These are phyloP conservation scores for Anguilla obscura DNA, from an alignment of 2,797 vertebrate genomes.

Conservation along the genomic window DNA sequence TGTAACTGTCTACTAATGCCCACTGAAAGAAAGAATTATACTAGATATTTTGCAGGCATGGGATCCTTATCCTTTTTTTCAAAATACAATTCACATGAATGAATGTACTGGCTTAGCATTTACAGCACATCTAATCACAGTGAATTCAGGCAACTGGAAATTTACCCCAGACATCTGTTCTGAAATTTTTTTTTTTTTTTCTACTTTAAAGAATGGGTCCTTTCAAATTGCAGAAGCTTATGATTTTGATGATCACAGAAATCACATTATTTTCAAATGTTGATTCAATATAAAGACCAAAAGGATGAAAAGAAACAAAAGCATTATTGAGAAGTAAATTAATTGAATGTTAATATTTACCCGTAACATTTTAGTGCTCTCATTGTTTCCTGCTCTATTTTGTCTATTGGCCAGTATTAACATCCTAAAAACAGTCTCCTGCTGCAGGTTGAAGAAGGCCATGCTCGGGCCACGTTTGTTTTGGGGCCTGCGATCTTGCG, in stretches of 20 bases:
- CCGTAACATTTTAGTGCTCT: background rate
- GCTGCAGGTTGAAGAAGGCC: background rate
- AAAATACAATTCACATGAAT: background rate
- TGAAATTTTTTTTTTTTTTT: background rate
- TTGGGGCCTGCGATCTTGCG: background rate
- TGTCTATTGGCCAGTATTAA: background rate
- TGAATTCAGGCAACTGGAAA: background rate
- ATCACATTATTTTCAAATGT: constrained; percentile 9
- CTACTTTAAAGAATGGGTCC: background rate
- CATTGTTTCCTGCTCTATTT: background rate
- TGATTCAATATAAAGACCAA: constrained; percentile 12
- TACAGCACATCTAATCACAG: background rate
- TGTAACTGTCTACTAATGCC: constrained; percentile 17
- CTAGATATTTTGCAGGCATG: background rate
- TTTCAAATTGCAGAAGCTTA: constrained; percentile 3
- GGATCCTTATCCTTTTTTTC: background rate
- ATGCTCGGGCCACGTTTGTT: background rate
- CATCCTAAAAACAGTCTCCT: background rate
- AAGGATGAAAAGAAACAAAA: background rate
- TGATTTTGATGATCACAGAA: background rate
- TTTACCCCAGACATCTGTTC: background rate
- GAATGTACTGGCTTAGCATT: constrained; percentile 1
- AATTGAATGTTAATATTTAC: background rate
- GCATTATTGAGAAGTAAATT: background rate
- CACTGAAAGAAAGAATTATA: constrained; percentile 23